Base-by-base conservation (phyloP, 2,888 invertebrate genomes). In the Cheilosia variabilis region DNA sequence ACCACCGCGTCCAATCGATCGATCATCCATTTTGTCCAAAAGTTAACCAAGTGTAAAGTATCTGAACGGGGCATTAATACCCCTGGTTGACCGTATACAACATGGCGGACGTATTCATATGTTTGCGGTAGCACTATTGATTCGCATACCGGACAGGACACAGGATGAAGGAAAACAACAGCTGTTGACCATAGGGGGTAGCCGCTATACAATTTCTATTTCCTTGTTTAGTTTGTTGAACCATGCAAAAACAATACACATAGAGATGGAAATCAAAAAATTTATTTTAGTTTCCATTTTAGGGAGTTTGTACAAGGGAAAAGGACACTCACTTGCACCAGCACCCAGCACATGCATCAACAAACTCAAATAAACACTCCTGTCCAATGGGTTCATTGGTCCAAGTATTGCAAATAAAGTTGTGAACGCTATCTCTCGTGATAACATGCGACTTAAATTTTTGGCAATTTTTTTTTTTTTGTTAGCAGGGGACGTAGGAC, bases 91-190 rank as follows among this genome's bases (percentile, higher is more conserved):
- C 52, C 58, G 60, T 58, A 22, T 9, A 68, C 17, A 34, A 10
- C 53, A 43, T 7, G 41, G n/a, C 24, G 4, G 3, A 71, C 55
- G 19, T 31, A 50, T 43, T 22, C 50, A 63, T 63, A 43, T 52
- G 27, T 60, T 81, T 83, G 68, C 43, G 53, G 63, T 37, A 45
- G 45, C 41, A 65, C 31, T 79, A 84, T 79, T 69, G 75, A 75
- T 79, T 79, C 69, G 75, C 69, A 52, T 57, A 50, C 58, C 53
- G 17, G 7, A n/a, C n/a, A 47, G 69, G 63, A 79, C 69, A 43
- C 79, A 79, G 65, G 79, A 79, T 60, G 68, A 75, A 58, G 57
- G 45, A 75, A 84, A 75, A 69, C 69, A 84, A 79, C 84, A 84
- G 84, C 79, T 84, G 84, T 84, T 84, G 79, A 60, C 84, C 75